A percentile compares a stretch with the other conserved stretches of the same genome.
Evolutionary conservation across 2,113 vertebrate species (phyloP).

Genomic region (Rhombomys opimus): DNA sequence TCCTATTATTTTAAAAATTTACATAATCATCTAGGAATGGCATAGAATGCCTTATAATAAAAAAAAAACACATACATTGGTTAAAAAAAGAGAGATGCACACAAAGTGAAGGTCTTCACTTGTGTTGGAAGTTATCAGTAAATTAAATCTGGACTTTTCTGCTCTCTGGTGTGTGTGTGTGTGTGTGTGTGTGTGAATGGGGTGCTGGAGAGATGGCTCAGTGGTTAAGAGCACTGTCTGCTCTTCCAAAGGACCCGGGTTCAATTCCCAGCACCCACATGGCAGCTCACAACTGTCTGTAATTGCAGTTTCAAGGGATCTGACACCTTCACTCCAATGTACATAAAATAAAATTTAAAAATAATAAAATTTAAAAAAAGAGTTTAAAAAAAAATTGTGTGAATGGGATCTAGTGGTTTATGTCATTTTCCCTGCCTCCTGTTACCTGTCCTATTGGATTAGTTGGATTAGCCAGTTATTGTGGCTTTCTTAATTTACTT

Average conservation of each 20-base stretch:
- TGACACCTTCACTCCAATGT: too few species aligned
- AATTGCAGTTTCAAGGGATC: too few species aligned
- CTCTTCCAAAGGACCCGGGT: too few species aligned
- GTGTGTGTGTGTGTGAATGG: too few species aligned
- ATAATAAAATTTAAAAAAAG: too few species aligned
- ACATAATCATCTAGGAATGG: neutral
- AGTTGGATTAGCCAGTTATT: neutral
- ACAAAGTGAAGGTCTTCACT: neutral
- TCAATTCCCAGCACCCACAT: too few species aligned
- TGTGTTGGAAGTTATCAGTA: neutral
- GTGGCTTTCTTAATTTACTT: neutral
- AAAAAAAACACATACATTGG: neutral
- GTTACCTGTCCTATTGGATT: neutral
- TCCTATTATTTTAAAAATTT: neutral
- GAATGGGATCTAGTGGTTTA: slow-evolving; percentile 23
- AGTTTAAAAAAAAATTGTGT: neutral
- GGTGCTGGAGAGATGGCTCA: too few species aligned
- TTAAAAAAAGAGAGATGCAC: neutral
- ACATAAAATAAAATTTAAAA: too few species aligned
- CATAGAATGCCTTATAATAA: neutral
- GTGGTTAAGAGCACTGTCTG: too few species aligned
- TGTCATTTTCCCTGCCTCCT: neutral
- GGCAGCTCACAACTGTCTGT: too few species aligned
- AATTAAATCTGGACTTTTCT: neutral
- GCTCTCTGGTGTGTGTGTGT: neutral